Percentiles rank a stretch among this genome's conserved stretches.
Conservation (phyloP, 2,888 invertebrate genomes). For the Plemyria rubiginata region DNA sequence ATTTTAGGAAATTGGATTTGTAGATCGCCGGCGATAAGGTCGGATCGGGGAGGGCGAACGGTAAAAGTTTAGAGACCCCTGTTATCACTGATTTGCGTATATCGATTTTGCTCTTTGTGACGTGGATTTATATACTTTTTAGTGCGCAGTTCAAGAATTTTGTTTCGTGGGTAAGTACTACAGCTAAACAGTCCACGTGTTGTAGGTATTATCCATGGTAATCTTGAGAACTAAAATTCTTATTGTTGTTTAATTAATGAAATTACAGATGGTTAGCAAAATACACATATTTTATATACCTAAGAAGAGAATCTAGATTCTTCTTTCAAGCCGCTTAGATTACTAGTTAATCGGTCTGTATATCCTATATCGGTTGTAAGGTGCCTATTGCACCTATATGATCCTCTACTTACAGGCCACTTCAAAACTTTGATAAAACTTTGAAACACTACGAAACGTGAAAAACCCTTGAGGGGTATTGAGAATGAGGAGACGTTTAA, state of each 20-base stretch:
- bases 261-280: no score
- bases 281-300: background rate
- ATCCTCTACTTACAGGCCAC: slow-evolving; percentile 30
- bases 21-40: slow-evolving; percentile 80
- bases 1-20: slow-evolving; percentile 86
- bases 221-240: background rate
- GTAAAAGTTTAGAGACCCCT: slow-evolving; percentile 71
- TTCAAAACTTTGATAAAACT: slow-evolving; percentile 31
- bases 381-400: slow-evolving; percentile 8
- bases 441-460: slow-evolving; percentile 25
- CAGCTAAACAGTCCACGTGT: background rate
- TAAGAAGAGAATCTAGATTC: no score
- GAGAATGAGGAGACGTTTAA: slow-evolving; percentile 29
- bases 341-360: no score
- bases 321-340: no score
- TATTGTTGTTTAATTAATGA: no score
- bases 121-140: slow-evolving; percentile 63
- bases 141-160: slow-evolving; percentile 30
- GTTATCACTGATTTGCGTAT: slow-evolving; percentile 82
- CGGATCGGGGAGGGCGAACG: slow-evolving; percentile 56
- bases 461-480: slow-evolving; percentile 28
- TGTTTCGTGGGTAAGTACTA: background rate
- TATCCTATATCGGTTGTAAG: slow-evolving; percentile 23
- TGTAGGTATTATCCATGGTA: background rate
- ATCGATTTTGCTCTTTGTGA: slow-evolving; percentile 69